phyloP scores from a whole-genome alignment of 2,113 vertebrate species.

The Poeciliopsis prolifica region DNA sequence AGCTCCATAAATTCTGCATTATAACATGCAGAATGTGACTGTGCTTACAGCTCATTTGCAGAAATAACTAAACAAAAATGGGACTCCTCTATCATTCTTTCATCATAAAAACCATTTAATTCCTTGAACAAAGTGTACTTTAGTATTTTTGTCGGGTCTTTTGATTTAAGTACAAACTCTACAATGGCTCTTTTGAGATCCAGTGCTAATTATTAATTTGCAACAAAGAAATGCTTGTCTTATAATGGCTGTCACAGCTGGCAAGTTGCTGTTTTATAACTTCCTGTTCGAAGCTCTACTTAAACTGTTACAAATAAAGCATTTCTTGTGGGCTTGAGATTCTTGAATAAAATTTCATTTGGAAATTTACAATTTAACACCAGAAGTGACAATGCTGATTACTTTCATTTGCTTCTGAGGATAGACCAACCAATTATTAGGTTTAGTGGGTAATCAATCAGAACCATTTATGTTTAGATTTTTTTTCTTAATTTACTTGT shows the following conservation, averaged over 20 bases:
- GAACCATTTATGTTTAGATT: too few species aligned
- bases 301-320: slow-evolving; percentile 36
- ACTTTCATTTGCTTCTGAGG: not conserved
- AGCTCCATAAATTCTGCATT: slow-evolving; percentile 36
- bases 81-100: slow-evolving; percentile 6
- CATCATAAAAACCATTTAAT: not conserved
- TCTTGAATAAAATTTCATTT: slow-evolving; percentile 5
- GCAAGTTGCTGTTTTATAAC: slow-evolving; percentile 46
- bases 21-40: not conserved
- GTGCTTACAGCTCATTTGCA: not conserved
- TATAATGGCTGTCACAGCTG: slow-evolving; percentile 33
- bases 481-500: too few species aligned
- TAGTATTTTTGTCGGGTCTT: not conserved
- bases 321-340: slow-evolving; percentile 11
- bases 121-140: not conserved
- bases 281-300: slow-evolving; percentile 44
- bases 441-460: too few species aligned
- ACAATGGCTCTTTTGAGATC: slow-evolving; percentile 1
- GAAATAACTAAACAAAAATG: slow-evolving; percentile 19
- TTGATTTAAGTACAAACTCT: slow-evolving; percentile 8
- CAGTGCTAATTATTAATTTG: slow-evolving; percentile 12
- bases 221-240: slow-evolving; percentile 10
- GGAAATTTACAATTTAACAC: slow-evolving; percentile 18
- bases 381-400: not conserved
- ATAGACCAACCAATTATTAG: too few species aligned